phyloP scores from a whole-genome alignment of 2,797 vertebrate species.

The Leucoraja ocellata region DNA sequence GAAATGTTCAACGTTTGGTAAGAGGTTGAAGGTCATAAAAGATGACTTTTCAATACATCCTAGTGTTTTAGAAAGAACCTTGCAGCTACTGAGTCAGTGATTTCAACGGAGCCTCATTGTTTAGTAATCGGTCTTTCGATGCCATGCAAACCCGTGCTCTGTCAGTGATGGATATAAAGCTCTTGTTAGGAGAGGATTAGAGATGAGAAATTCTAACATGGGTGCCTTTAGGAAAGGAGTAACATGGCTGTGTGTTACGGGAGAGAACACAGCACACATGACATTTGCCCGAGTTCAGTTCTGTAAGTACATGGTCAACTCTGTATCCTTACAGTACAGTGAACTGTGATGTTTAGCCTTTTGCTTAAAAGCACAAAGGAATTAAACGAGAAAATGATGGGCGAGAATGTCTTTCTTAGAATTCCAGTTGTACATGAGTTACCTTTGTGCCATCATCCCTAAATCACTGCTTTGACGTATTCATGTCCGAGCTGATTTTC shows the following conservation, averaged over 20 bases:
- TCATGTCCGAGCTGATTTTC: not conserved
- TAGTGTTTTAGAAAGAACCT: not conserved
- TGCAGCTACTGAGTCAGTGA: not conserved
- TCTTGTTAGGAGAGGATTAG: not conserved
- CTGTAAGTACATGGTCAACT: not conserved
- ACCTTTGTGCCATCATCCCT: slow-evolving; percentile 14
- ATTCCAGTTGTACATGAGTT: not conserved
- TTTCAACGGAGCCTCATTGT: not conserved
- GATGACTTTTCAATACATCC: not conserved
- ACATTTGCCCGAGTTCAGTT: not conserved
- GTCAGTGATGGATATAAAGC: not conserved
- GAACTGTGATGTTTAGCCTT: too few relatives aligned
- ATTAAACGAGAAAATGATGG: not conserved
- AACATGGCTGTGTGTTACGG: too few relatives aligned
- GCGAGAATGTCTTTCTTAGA: not conserved
- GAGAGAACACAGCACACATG: not conserved
- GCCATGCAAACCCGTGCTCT: not conserved
- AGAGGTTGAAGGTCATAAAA: not conserved
- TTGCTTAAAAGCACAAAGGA: not conserved
- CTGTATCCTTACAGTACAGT: too few relatives aligned
- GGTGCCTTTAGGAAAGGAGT: not conserved
- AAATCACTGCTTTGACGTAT: slow-evolving; percentile 3
- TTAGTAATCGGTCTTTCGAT: not conserved
- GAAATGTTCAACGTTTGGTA: not conserved
- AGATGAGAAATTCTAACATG: not conserved